Percentiles rank a stretch among this genome's conserved stretches.
phyloP scores from a whole-genome alignment of 2,888 invertebrate species.

The Lithophane socia region DNA sequence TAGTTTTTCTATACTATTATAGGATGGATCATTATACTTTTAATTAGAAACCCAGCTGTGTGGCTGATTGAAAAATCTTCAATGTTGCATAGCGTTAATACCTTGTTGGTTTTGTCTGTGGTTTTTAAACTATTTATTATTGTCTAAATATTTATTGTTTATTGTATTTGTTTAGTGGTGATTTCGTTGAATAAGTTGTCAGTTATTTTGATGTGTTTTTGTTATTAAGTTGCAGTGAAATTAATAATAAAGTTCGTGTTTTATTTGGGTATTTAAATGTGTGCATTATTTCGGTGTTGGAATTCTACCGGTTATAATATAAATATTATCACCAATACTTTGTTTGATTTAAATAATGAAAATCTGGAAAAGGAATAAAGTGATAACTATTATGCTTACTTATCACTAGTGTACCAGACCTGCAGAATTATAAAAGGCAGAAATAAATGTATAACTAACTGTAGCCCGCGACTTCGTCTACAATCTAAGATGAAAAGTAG shows the following conservation, averaged over 20 bases:
- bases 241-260: not conserved
- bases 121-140: slow-evolving; percentile 61
- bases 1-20: slow-evolving; percentile 49
- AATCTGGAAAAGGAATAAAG: not conserved
- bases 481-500: no score
- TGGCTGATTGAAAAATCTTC: slow-evolving; percentile 84
- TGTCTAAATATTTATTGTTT: slow-evolving; percentile 55
- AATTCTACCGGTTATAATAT: not conserved
- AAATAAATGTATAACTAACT: no score
- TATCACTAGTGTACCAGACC: no score
- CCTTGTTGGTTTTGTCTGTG: slow-evolving; percentile 58
- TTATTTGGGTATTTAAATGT: slow-evolving; percentile 3
- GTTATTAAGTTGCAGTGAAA: not conserved
- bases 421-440: not conserved
- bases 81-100: slow-evolving; percentile 71
- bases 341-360: not conserved
- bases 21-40: slow-evolving; percentile 81
- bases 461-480: no score
- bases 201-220: slow-evolving; percentile 27
- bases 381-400: not conserved
- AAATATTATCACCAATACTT: not conserved
- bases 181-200: slow-evolving; percentile 50
- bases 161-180: slow-evolving; percentile 49
- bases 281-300: not conserved
- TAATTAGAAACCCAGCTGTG: slow-evolving; percentile 84